phyloP scores from a whole-genome alignment of 1,140 invertebrate genomes.

The Aphaenogaster ashmeadi region DNA sequence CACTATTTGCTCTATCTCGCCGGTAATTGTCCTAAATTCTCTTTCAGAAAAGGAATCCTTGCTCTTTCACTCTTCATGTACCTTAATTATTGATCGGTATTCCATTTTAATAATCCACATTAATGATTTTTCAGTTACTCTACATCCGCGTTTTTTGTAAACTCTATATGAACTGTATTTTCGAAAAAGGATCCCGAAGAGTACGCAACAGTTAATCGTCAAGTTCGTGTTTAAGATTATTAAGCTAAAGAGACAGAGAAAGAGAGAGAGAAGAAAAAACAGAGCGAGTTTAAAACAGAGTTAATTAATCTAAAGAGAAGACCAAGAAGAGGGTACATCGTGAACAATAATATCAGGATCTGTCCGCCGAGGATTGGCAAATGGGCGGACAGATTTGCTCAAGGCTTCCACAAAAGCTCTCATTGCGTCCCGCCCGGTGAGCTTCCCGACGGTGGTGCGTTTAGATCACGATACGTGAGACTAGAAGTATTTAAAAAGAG shows the following conservation, averaged over 20 bases:
- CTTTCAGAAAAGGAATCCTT: background rate
- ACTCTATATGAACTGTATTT: background rate
- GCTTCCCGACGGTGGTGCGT: slow-evolving; percentile 67
- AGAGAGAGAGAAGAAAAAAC: background rate
- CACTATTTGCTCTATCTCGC: slow-evolving; percentile 10
- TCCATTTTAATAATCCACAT: background rate
- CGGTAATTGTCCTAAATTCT: slow-evolving; percentile 24
- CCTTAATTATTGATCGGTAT: background rate
- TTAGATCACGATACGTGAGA: slow-evolving; percentile 69
- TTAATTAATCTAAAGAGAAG: slow-evolving; percentile 4
- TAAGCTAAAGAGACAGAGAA: slow-evolving; percentile 14
- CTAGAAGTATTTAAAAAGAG: slow-evolving; percentile 55
- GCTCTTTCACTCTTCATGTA: background rate
- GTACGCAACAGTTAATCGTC: slow-evolving; percentile 26
- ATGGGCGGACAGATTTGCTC: slow-evolving; percentile 62
- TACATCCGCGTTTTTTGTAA: background rate
- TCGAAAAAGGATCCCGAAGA: background rate
- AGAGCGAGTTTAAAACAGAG: slow-evolving; percentile 15
- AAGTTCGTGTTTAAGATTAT: slow-evolving; percentile 21
- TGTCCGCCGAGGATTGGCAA: slow-evolving; percentile 23
- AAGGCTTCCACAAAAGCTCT: slow-evolving; percentile 72
- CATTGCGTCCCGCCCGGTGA: slow-evolving; percentile 73
- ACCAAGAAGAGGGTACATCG: slow-evolving; percentile 14
- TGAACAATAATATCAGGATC: slow-evolving; percentile 62
- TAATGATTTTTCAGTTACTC: background rate